These are phyloP conservation scores for Seira ritae DNA, from an alignment of 2,888 invertebrate species.

Conservation along the genomic window DNA sequence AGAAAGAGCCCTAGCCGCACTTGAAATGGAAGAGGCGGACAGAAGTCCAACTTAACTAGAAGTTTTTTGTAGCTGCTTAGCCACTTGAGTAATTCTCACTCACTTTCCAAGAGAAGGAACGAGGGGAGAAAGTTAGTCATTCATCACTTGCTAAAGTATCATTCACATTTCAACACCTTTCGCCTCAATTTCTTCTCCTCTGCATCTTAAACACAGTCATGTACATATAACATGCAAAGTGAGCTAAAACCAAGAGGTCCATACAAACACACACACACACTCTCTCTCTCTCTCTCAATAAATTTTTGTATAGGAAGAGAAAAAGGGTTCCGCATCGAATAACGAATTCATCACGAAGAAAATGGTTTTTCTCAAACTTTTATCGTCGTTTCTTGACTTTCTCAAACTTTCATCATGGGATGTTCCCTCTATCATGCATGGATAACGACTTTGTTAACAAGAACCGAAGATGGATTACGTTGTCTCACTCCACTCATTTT, in stretches of 20 bases:
- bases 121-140: conserved; percentile 55
- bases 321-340: conserved; percentile 4
- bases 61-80: conserved; percentile 44
- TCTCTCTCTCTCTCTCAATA: background rate
- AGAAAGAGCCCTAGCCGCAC: background rate
- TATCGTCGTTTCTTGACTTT: conserved; percentile 9
- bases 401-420: background rate
- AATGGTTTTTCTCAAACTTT: conserved; percentile 7
- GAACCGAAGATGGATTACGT: conserved; percentile 7
- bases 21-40: background rate
- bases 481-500: background rate
- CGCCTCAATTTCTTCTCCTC: conserved; percentile 45
- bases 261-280: background rate
- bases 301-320: background rate
- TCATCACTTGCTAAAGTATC: conserved; percentile 62
- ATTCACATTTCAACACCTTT: conserved; percentile 65
- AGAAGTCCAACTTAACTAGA: conserved; percentile 6
- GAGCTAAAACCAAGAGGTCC: background rate
- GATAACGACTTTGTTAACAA: conserved; percentile 11
- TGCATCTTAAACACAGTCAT: background rate
- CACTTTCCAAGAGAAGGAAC: conserved; percentile 27
- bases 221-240: background rate
- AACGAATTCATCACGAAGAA: conserved; percentile 14
- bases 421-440: conserved; percentile 1
- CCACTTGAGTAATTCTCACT: conserved; percentile 63